Percentiles rank a stretch among this genome's conserved stretches.
These are phyloP conservation scores for Drosophila histrio DNA, from an alignment of 2,888 invertebrate genomes.

Conservation along the genomic window DNA sequence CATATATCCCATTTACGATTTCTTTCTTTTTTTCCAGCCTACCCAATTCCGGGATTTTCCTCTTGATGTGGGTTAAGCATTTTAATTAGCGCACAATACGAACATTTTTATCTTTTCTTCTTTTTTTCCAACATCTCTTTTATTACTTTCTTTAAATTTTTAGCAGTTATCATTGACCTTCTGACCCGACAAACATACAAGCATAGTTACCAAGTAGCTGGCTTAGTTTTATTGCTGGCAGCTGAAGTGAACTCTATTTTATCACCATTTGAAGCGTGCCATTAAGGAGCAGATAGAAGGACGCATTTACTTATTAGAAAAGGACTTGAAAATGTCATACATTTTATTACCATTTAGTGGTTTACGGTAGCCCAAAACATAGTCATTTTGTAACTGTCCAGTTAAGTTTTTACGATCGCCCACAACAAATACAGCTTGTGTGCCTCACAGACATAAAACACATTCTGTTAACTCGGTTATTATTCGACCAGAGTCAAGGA, in stretches of 20 bases:
- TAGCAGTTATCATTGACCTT: constrained; percentile 42
- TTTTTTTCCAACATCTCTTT: not conserved
- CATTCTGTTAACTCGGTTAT: constrained; percentile 8
- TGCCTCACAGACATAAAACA: not conserved
- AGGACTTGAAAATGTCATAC: constrained; percentile 30
- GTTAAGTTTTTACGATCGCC: constrained; percentile 18
- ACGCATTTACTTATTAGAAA: not conserved
- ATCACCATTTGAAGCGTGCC: constrained; percentile 55
- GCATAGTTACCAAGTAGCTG: constrained; percentile 22
- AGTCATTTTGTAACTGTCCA: constrained; percentile 17
- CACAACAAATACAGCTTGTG: constrained; percentile 42
- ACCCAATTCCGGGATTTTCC: constrained; percentile 51
- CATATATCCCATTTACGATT: constrained; percentile 41
- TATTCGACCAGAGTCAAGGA: not conserved
- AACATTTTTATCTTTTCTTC: constrained; percentile 12
- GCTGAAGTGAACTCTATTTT: constrained; percentile 38
- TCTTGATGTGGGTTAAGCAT: constrained; percentile 77
- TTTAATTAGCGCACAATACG: constrained; percentile 72
- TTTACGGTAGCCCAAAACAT: constrained; percentile 50
- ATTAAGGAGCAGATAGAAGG: constrained; percentile 20
- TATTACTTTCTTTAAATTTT: not conserved
- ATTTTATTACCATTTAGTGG: constrained; percentile 52
- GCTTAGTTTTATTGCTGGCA: constrained; percentile 42
- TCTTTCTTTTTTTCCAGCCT: constrained; percentile 13
- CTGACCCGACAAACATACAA: constrained; percentile 15